These are phyloP conservation scores for Megaceryle torquata DNA, from an alignment of 2,113 vertebrate genomes.

Conservation along the genomic window DNA sequence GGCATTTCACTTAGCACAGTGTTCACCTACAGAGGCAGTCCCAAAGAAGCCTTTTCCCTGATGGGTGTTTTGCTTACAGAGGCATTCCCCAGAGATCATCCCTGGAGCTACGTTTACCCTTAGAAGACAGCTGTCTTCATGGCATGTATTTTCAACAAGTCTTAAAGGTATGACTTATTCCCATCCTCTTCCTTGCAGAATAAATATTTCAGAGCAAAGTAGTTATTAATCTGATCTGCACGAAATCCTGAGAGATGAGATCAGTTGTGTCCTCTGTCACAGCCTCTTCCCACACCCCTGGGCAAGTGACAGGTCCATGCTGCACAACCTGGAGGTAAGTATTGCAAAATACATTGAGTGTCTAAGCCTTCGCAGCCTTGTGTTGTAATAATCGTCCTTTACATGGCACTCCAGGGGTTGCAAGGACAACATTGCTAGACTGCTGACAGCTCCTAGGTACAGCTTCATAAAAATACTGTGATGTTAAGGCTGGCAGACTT, in stretches of 20 bases:
- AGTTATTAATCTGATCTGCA: not conserved
- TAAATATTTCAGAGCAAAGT: not conserved
- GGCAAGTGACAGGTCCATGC: not conserved
- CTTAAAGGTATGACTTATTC: not conserved
- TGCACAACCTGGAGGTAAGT: not conserved
- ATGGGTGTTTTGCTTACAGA: slow-evolving; percentile 4
- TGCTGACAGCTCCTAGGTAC: not conserved
- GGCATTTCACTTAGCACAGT: not conserved
- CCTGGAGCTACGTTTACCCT: not conserved
- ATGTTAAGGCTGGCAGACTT: not conserved
- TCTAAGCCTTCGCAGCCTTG: not conserved
- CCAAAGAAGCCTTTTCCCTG: not conserved
- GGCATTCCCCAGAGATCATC: slow-evolving; percentile 19
- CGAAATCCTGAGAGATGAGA: not conserved
- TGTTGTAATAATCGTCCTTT: not conserved
- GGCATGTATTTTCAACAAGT: slow-evolving; percentile 23
- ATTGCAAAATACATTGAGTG: not conserved
- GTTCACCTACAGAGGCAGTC: not conserved
- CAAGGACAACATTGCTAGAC: not conserved
- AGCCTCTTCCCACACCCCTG: rapidly evolving
- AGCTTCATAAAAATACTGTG: not conserved
- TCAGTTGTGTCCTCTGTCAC: not conserved
- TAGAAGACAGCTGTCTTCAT: not conserved
- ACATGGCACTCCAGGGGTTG: rapidly evolving
- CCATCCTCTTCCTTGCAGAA: not conserved